Base-by-base conservation (phyloP, 64 coral and sea anemone genomes). In the Orbicella faveolata region DNA sequence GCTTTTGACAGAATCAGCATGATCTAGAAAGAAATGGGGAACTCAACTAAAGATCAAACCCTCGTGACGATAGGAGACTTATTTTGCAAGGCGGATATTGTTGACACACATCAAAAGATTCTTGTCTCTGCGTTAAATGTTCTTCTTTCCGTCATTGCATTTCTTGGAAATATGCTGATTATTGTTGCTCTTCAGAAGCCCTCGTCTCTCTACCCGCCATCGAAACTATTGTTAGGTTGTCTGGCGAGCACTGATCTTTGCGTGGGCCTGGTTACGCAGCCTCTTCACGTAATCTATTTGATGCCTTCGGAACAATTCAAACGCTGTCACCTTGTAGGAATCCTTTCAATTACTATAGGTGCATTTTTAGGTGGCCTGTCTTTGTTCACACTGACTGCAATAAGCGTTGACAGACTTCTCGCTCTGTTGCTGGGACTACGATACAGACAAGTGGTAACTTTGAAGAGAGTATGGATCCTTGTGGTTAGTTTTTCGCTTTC, bases 361-460 rank as follows among this genome's bases (percentile, higher is more conserved):
- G 11, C 14, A 9, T 17, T 54, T 17, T 52, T 79, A 3, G 23
- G 19, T 53, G 51, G 44, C 2, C 5, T 57, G 20, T 79, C 77
- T 79, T 52, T 79, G 51, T 25, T 57, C 12, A 79, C 77, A 79
- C 6, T 79, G 77, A 55, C 52, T 6, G 77, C 77, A n/a, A 54
- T 79, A n/a, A 79, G 51, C 23, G 23, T 79, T 2, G 77, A 79
- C 21, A 79, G 77, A 52, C 77, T 79, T 79, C 77, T 79, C 15
- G 51, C 77, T 11, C 77, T 79, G 23, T 30, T 54, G 52, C 30
- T 79, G 23, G 48, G 77, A 4, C 44, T 79, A 25, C 55, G 77
- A 52, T 79, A 79, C 77, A 53, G 77, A 30, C 77, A 79, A 30
- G n/a, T 79, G 20, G 52, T 79, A 20, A 79, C 77, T 79, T 11